phyloP scores from a whole-genome alignment of 2,113 vertebrate genomes.

The Calypte anna region DNA sequence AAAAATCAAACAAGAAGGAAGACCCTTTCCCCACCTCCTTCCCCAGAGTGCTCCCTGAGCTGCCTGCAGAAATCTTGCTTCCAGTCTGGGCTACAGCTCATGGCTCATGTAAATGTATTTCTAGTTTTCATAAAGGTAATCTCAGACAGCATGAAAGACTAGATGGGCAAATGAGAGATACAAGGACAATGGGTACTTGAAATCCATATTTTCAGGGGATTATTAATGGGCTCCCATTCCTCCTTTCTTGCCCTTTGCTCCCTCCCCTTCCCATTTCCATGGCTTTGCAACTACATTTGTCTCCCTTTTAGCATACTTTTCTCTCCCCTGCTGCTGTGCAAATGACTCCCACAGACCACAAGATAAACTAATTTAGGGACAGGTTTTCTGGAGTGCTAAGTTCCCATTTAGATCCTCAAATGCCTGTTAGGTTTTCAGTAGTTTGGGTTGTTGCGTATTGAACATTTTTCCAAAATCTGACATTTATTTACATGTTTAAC shows the following conservation, averaged over 20 bases:
- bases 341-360: neutral
- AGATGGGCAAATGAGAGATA: neutral
- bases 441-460: neutral
- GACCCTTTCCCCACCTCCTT: neutral
- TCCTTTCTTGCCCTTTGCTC: neutral
- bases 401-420: neutral
- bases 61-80: neutral
- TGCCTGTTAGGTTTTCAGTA: neutral
- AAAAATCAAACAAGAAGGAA: neutral
- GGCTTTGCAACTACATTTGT: neutral
- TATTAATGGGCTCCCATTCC: neutral
- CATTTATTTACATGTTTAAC: neutral
- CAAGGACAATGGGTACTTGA: neutral
- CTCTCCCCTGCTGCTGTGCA: neutral
- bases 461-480: neutral
- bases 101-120: neutral
- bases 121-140: neutral
- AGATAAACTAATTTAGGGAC: neutral
- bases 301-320: neutral
- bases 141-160: fast-evolving
- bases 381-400: neutral
- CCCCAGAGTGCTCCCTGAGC: neutral
- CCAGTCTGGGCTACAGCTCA: neutral
- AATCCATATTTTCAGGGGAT: neutral
- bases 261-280: neutral